These are phyloP conservation scores for Emydura subglobosa DNA, from an alignment of 2,113 vertebrate species.

Conservation along the genomic window DNA sequence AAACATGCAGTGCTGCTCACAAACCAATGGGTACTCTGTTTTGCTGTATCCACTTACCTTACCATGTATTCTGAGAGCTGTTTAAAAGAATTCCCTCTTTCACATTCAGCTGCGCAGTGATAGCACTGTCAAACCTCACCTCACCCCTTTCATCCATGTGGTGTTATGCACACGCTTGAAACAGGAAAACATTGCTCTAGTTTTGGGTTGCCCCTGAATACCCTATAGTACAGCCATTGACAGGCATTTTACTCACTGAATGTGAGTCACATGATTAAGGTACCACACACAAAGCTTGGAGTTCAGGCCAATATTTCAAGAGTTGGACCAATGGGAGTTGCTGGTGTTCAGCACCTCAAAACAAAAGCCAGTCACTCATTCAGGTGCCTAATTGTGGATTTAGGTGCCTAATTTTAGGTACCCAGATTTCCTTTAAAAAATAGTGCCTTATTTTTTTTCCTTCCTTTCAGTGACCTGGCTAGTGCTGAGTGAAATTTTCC, in stretches of 20 bases:
- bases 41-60: slow-evolving; percentile 38
- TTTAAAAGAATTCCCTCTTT: neutral
- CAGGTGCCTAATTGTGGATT: neutral
- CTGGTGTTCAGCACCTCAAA: neutral
- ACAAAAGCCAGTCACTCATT: neutral
- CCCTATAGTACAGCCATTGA: neutral
- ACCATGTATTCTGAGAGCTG: neutral
- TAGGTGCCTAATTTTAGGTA: neutral
- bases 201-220: fast-evolving
- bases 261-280: neutral
- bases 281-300: fast-evolving
- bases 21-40: slow-evolving; percentile 33
- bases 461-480: slow-evolving; percentile 91
- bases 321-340: neutral
- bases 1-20: neutral
- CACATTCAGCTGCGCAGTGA: neutral
- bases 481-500: slow-evolving; percentile 95
- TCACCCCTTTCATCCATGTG: neutral
- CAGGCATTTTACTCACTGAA: neutral
- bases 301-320: fast-evolving
- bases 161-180: neutral
- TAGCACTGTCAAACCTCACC: neutral
- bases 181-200: fast-evolving
- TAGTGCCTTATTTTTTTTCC: neutral
- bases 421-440: neutral